phyloP scores from a whole-genome alignment of 2,113 vertebrate genomes.

The Erythrocebus patas region DNA sequence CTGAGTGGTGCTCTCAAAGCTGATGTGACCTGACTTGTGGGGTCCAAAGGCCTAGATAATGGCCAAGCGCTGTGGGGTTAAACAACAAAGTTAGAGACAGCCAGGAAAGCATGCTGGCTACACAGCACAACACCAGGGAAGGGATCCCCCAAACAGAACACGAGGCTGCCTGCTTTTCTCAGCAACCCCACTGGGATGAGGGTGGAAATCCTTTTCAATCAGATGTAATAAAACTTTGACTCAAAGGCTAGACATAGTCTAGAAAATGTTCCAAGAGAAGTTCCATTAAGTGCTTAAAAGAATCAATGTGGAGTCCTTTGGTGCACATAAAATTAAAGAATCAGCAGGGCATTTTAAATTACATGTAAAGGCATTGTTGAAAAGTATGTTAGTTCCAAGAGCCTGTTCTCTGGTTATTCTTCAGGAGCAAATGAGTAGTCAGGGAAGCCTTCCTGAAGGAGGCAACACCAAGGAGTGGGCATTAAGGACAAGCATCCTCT shows the following conservation, averaged over 20 bases:
- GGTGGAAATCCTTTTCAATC: background rate
- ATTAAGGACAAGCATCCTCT: background rate
- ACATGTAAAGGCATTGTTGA: background rate
- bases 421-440: background rate
- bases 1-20: background rate
- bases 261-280: background rate
- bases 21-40: background rate
- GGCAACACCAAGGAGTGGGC: background rate
- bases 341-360: background rate
- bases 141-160: fast-evolving
- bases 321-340: background rate
- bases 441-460: background rate
- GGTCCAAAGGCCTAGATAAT: background rate
- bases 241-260: background rate
- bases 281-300: background rate
- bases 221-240: background rate
- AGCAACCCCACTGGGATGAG: background rate
- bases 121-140: fast-evolving
- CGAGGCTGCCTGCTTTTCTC: background rate
- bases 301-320: background rate
- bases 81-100: background rate
- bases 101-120: fast-evolving
- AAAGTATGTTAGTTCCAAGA: background rate
- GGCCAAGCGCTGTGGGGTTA: background rate
- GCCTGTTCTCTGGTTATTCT: background rate